Conservation (phyloP, 2,113 vertebrate species). For the Gymnogyps californianus region DNA sequence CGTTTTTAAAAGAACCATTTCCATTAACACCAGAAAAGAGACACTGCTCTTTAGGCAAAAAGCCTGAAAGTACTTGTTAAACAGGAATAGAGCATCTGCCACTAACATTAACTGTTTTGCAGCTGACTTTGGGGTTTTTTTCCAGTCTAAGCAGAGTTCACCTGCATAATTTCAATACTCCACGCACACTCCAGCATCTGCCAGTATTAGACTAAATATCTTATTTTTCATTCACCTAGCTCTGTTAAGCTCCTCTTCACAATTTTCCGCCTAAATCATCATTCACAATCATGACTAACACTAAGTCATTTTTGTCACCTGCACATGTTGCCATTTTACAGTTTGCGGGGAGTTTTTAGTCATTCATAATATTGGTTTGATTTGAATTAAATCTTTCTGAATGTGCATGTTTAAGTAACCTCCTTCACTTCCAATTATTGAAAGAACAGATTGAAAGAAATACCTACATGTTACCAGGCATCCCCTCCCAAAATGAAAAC, state of each 20-base stretch:
- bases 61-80: constrained; percentile 23
- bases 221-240: not conserved
- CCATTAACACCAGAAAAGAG: not conserved
- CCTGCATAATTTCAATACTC: not conserved
- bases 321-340: constrained; percentile 14
- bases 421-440: not conserved
- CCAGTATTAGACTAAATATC: not conserved
- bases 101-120: not conserved
- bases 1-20: not conserved
- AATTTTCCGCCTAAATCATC: not conserved
- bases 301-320: not conserved
- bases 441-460: not conserved
- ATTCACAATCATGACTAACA: constrained; percentile 47
- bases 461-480: not conserved
- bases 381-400: constrained; percentile 5
- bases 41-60: not conserved
- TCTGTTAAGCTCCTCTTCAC: not conserved
- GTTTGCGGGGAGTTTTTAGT: not conserved
- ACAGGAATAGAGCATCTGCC: constrained; percentile 21
- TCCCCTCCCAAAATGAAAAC: not conserved
- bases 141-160: not conserved
- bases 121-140: not conserved
- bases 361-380: constrained; percentile 19
- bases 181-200: not conserved
- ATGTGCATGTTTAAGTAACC: not conserved